Evolutionary conservation across 1,140 invertebrate genomes (phyloP).

Genomic region (Littorina saxatilis): DNA sequence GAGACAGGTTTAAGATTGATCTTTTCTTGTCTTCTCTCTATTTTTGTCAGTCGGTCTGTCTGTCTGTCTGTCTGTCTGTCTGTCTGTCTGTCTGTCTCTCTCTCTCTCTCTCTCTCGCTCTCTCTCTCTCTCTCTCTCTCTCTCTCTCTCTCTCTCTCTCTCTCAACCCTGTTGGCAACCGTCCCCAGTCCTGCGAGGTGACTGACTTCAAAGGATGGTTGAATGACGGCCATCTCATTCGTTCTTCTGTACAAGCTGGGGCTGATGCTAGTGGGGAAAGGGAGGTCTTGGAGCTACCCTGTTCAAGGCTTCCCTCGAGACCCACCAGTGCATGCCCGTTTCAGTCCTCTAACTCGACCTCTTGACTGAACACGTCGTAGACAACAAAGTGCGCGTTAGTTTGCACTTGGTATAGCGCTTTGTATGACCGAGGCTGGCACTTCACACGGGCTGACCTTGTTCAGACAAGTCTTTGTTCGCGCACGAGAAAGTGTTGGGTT

Average conservation of each 20-base stretch:
- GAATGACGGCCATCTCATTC: background rate
- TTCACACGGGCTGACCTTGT: no score
- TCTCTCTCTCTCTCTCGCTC: no score
- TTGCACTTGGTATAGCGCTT: no score
- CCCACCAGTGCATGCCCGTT: no score
- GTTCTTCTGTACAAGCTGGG: background rate
- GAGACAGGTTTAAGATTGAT: no score
- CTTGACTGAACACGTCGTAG: no score
- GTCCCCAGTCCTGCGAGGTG: no score
- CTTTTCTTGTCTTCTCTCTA: background rate
- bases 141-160: background rate
- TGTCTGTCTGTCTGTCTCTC: background rate
- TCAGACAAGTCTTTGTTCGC: no score
- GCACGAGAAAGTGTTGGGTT: no score
- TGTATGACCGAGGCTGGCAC: no score
- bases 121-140: background rate
- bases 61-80: background rate
- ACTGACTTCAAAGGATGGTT: background rate
- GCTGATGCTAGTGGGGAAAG: background rate
- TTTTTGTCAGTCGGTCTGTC: background rate
- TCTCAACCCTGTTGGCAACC: background rate
- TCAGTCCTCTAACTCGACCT: no score
- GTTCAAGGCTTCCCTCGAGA: background rate
- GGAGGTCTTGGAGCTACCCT: background rate
- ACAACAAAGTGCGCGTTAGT: no score